A percentile compares a stretch with the other conserved stretches of the same genome.
These are phyloP conservation scores for Sitophilus oryzae DNA, from an alignment of 1,140 invertebrate species.

Conservation along the genomic window DNA sequence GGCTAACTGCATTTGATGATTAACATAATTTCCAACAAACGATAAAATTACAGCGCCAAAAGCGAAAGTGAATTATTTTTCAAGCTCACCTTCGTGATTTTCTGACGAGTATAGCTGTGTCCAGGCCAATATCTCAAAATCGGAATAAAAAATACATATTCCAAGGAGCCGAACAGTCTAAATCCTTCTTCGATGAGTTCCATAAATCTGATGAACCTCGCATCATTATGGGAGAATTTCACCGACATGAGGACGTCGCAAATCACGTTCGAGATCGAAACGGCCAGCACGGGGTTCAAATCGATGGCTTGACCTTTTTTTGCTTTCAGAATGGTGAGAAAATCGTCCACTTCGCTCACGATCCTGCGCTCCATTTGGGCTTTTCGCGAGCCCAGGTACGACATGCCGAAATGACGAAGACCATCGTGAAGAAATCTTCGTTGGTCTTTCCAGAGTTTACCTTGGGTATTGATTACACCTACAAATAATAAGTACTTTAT, in stretches of 20 bases:
- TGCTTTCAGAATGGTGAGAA: conserved; percentile 58
- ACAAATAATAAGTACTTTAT: too few relatives aligned
- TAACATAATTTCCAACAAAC: neutral
- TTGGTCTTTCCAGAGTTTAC: conserved; percentile 87
- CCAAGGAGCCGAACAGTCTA: conserved; percentile 66
- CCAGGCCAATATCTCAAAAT: conserved; percentile 67
- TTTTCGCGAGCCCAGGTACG: conserved; percentile 69
- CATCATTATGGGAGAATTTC: conserved; percentile 71
- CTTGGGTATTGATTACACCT: conserved; percentile 89
- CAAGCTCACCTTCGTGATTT: conserved; percentile 57
- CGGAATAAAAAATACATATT: conserved; percentile 63
- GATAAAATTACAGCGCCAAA: neutral
- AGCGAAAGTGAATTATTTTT: neutral
- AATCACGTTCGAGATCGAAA: conserved; percentile 85
- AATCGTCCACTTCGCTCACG: conserved; percentile 72
- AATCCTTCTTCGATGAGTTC: conserved; percentile 83
- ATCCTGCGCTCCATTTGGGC: conserved; percentile 80
- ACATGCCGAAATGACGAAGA: conserved; percentile 85
- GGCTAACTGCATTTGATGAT: conserved; percentile 10
- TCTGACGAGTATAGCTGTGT: conserved; percentile 62
- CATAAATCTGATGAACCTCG: conserved; percentile 72
- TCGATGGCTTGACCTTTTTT: conserved; percentile 59
- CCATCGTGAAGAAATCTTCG: conserved; percentile 84
- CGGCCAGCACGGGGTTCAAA: conserved; percentile 65
- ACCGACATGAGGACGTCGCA: conserved; percentile 86